These are phyloP conservation scores for Toxonevra muliebris DNA, from an alignment of 2,888 invertebrate genomes.

Conservation along the genomic window DNA sequence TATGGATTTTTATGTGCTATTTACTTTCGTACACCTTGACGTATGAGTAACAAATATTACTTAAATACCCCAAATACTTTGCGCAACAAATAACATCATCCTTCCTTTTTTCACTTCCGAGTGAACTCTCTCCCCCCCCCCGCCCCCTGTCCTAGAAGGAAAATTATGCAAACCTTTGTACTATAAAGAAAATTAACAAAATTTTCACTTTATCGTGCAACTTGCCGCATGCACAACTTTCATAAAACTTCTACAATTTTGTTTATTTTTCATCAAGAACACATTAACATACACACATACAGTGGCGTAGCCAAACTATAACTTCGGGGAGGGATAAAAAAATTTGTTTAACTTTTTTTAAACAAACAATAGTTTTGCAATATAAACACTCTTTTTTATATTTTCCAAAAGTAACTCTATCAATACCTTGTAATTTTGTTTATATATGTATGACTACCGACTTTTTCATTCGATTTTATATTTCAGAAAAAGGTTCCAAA, in stretches of 20 bases:
- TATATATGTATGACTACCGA: too few species aligned
- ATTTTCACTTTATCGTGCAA: conserved; percentile 58
- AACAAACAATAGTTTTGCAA: too few species aligned
- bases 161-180: conserved; percentile 23
- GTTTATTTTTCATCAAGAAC: background rate
- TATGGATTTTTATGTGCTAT: too few species aligned
- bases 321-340: too few species aligned
- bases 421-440: too few species aligned
- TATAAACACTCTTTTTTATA: too few species aligned
- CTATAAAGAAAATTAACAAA: conserved; percentile 54
- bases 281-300: background rate
- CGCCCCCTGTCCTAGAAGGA: background rate
- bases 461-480: too few species aligned
- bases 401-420: too few species aligned
- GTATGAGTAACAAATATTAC: conserved; percentile 16
- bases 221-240: conserved; percentile 40
- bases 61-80: conserved; percentile 20
- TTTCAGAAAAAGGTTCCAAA: too few species aligned
- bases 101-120: background rate
- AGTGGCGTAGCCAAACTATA: too few species aligned
- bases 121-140: too few species aligned
- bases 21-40: conserved; percentile 4
- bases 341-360: too few species aligned
- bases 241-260: conserved; percentile 14
- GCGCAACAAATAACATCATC: background rate